A percentile compares a stretch with the other conserved stretches of the same genome.
Conservation (phyloP, 2,797 vertebrate species). For the Alfaro cultratus region DNA sequence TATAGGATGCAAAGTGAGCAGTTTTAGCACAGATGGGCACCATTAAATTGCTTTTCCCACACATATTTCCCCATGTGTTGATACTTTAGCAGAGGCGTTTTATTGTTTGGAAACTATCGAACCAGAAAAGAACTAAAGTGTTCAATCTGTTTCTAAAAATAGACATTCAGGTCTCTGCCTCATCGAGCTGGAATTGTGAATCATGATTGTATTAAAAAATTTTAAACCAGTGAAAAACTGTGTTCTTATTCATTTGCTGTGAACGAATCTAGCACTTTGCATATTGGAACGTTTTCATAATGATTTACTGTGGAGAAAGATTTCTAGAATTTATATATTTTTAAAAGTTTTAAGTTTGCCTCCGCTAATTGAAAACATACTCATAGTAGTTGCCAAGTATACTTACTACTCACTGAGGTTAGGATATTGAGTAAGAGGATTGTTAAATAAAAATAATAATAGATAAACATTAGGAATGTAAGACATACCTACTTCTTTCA, state of each 20-base stretch:
- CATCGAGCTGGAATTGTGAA: neutral
- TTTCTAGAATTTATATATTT: neutral
- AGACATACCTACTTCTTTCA: neutral
- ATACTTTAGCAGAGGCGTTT: conserved; percentile 47
- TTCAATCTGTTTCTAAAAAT: conserved; percentile 10
- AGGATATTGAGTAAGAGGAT: neutral
- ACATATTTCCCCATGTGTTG: conserved; percentile 40
- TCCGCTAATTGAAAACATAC: neutral
- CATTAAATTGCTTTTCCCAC: conserved; percentile 52
- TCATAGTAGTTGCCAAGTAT: neutral
- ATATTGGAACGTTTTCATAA: neutral
- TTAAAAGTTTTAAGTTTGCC: neutral
- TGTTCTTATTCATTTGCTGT: neutral
- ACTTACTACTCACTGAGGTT: neutral
- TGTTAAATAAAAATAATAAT: neutral
- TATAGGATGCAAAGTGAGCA: conserved; percentile 42
- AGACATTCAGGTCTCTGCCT: neutral
- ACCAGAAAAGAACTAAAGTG: conserved; percentile 25
- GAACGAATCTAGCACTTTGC: neutral
- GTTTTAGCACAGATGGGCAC: conserved; percentile 58
- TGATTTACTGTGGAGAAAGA: neutral
- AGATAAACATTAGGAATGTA: neutral
- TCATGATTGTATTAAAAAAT: neutral
- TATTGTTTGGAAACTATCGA: conserved; percentile 27
- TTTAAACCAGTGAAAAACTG: neutral